phyloP scores from a whole-genome alignment of 1,140 invertebrate genomes.

The Bradysia coprophila region DNA sequence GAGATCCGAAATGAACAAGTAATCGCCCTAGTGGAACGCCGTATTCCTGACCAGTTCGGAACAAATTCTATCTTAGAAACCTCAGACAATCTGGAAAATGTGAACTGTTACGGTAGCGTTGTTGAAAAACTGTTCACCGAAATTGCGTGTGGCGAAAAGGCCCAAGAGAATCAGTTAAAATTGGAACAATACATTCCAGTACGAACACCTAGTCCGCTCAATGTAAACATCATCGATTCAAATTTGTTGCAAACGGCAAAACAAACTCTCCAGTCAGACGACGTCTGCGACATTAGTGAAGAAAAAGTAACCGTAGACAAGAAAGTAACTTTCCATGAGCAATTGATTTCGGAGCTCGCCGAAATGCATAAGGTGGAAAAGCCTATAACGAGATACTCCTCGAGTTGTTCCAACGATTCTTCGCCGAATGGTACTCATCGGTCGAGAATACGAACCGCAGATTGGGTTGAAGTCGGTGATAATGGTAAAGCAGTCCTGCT shows the following conservation, averaged over 20 bases:
- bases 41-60: no score
- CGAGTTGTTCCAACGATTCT: conserved; percentile 22
- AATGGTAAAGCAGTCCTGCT: conserved; percentile 21
- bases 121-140: not conserved
- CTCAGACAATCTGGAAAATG: no score
- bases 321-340: conserved; percentile 20
- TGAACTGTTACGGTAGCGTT: no score
- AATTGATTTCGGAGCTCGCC: conserved; percentile 22
- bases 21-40: no score
- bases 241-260: no score
- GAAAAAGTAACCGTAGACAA: conserved; percentile 9
- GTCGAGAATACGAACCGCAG: conserved; percentile 21
- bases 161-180: no score
- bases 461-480: conserved; percentile 23
- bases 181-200: not conserved
- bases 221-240: not conserved
- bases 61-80: no score
- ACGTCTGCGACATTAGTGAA: no score
- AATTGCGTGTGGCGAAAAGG: no score
- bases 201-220: not conserved
- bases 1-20: no score
- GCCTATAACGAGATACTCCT: conserved; percentile 12
- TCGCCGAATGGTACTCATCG: conserved; percentile 22
- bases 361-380: conserved; percentile 16
- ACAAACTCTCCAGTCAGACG: no score